phyloP scores from a whole-genome alignment of 1,140 invertebrate genomes.

The Heliconius congener region DNA sequence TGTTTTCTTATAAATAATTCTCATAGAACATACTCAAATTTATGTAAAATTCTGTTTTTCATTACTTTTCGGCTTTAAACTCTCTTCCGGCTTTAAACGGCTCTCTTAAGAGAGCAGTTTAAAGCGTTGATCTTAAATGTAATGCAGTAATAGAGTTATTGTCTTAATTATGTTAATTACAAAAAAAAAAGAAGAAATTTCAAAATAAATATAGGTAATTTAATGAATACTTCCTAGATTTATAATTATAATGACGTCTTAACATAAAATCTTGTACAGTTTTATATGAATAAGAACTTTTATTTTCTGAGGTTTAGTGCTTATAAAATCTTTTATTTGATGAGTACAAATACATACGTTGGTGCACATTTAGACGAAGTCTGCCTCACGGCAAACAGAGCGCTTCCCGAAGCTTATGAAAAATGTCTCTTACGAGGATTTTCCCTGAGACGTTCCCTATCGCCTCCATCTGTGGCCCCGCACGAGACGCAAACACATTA shows the following conservation, averaged over 20 bases:
- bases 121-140: no score
- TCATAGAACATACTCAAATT: no score
- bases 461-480: slow-evolving; percentile 28
- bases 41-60: no score
- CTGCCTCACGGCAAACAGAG: slow-evolving; percentile 12
- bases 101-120: no score
- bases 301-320: background rate
- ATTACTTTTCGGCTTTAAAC: no score
- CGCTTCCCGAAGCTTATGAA: slow-evolving; percentile 29
- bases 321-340: background rate
- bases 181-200: background rate
- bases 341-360: background rate
- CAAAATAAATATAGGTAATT: background rate
- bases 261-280: background rate
- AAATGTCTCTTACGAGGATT: slow-evolving; percentile 34
- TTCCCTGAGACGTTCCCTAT: slow-evolving; percentile 34
- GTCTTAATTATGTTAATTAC: background rate
- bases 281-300: background rate
- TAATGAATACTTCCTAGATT: background rate
- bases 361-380: background rate
- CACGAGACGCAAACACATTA: slow-evolving; percentile 36
- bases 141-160: background rate
- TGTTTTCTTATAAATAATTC: no score
- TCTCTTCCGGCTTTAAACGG: no score
- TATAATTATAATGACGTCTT: background rate